Evolutionary conservation across 1,140 invertebrate genomes (phyloP).

Genomic region (Drosophila arizonae): DNA sequence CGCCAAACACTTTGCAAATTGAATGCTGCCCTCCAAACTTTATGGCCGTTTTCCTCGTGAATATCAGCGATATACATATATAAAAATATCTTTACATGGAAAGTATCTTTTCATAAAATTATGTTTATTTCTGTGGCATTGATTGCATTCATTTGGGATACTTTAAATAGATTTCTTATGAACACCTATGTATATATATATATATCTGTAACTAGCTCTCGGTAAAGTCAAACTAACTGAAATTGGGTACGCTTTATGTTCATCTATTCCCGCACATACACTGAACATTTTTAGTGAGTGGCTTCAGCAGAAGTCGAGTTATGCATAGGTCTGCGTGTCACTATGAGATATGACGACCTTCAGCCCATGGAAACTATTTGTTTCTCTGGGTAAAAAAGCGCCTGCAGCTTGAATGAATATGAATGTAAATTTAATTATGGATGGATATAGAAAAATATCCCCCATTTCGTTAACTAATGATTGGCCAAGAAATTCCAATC

Average conservation of each 20-base stretch:
- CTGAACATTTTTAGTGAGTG: neutral
- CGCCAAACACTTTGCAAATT: constrained; percentile 60
- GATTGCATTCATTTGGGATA: no score
- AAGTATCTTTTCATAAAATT: no score
- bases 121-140: no score
- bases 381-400: neutral
- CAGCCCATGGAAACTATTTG: constrained; percentile 1
- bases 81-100: no score
- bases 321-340: neutral
- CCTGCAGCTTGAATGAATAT: constrained; percentile 9
- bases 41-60: constrained; percentile 4
- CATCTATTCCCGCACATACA: no score
- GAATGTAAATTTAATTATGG: neutral
- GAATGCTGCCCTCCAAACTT: constrained; percentile 23
- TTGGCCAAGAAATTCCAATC: constrained; percentile 19
- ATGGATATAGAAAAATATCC: neutral
- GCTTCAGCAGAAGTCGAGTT: neutral
- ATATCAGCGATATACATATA: neutral
- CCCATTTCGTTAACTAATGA: constrained; percentile 8
- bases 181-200: no score
- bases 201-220: no score
- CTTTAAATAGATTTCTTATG: no score
- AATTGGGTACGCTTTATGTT: no score
- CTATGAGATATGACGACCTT: constrained; percentile 1
- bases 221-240: no score